Base-by-base conservation (phyloP, 2,888 invertebrate genomes). In the Lepetodrilus schrolli region DNA sequence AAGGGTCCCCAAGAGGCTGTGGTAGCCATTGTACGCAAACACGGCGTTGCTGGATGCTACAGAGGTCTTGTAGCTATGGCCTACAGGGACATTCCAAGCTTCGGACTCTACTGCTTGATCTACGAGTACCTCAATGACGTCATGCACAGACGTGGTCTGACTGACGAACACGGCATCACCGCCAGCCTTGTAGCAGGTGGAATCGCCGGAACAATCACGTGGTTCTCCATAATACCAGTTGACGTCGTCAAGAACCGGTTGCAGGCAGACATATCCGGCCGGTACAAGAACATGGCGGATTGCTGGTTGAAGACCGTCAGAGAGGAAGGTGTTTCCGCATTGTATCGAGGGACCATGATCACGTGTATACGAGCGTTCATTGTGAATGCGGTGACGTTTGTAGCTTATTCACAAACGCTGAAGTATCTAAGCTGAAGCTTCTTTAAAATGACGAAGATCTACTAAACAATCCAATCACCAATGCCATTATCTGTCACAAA, bases 241-340 rank as follows among this genome's bases (percentile, higher is more conserved):
- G 95, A 95, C 90, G 94, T 94, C 36, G 92, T 95, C 4, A 95
- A 95, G 90, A 94, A 94, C 5, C 92, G 94, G 73, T 92, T 95
- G 82, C 95, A 95, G 90, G 93, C 93, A 0, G 94, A 94, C 84
- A 90, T 81, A 36, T 13, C 47, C 4, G 77, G 93, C 4, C 85
- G 86, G 73, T 94, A 94, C 87, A 91, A 90, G 58, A 93, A 93
- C 34, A 92, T 93, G 76, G 80, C 91, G 37, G 92, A 94, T 85
- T 94, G 94, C 84, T 90, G 92, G 4, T 76, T 83, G 13, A 91
- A 92, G 77, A 92, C 93, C 77, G 93, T 92, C 78, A 87, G 88
- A 77, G 90, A 91, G 23, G 92, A 93, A 51, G 94, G 95, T 0
- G 82, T 92, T 75, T 83, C 88, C 8, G 92, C 93, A 70, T 93